A percentile compares a stretch with the other conserved stretches of the same genome.
Evolutionary conservation across 2,797 vertebrate genomes (phyloP).

Genomic region (Babyrousa celebensis): DNA sequence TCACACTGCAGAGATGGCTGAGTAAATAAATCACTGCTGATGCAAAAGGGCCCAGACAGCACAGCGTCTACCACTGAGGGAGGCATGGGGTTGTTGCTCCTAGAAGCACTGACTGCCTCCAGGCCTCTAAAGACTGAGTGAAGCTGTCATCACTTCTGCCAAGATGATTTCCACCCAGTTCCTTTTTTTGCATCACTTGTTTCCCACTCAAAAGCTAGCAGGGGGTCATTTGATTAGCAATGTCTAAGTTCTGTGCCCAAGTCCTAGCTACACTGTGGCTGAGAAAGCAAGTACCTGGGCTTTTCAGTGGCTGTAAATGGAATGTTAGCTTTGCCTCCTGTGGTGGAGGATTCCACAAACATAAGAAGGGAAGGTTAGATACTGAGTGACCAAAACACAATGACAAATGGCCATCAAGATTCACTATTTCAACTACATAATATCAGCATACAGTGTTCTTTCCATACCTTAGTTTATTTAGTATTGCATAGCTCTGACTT

Average conservation of each 20-base stretch:
- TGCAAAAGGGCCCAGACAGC: background rate
- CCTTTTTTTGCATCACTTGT: background rate
- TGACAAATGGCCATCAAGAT: background rate
- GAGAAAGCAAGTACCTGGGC: background rate
- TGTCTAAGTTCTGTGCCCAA: background rate
- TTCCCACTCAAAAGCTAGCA: background rate
- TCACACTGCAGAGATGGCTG: background rate
- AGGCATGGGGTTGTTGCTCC: background rate
- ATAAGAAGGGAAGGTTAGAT: background rate
- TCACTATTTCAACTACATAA: background rate
- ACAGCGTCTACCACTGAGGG: background rate
- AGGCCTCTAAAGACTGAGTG: background rate
- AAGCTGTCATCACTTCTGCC: background rate
- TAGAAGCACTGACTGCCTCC: background rate
- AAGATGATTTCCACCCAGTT: slow-evolving; percentile 1
- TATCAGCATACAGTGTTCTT: background rate
- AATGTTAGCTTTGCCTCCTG: background rate
- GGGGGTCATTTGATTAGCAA: background rate
- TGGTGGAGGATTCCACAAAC: background rate
- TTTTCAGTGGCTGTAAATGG: background rate
- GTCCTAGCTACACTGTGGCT: background rate
- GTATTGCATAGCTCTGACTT: background rate
- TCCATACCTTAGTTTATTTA: background rate
- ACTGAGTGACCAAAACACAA: background rate
- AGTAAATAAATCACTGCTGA: background rate